phyloP scores from a whole-genome alignment of 2,888 invertebrate genomes.

The Trissolcus japonicus region DNA sequence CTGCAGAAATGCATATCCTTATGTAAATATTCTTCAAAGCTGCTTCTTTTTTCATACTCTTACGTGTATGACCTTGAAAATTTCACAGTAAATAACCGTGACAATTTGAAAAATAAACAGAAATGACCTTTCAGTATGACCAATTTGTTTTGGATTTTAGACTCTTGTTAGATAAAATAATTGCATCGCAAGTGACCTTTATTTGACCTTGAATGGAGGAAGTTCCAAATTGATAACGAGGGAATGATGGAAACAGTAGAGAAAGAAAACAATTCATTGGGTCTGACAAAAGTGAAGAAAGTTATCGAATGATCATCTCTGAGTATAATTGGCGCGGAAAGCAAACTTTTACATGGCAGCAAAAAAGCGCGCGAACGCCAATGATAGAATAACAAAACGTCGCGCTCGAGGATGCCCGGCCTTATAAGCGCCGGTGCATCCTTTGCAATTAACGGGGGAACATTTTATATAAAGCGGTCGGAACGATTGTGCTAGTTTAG shows the following conservation, averaged over 20 bases:
- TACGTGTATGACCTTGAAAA: too few relatives aligned
- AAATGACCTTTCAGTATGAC: too few relatives aligned
- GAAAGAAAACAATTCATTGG: not conserved
- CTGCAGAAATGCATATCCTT: too few relatives aligned
- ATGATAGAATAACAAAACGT: slow-evolving; percentile 19
- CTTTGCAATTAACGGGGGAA: slow-evolving; percentile 33
- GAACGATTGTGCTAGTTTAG: slow-evolving; percentile 11
- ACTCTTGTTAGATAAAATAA: too few relatives aligned
- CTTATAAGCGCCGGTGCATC: slow-evolving; percentile 37
- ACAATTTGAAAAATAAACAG: too few relatives aligned
- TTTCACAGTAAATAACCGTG: too few relatives aligned
- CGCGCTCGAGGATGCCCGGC: slow-evolving; percentile 25
- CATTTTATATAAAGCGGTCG: slow-evolving; percentile 35
- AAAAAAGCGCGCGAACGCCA: slow-evolving; percentile 36
- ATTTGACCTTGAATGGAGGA: too few relatives aligned
- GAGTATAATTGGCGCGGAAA: slow-evolving; percentile 37
- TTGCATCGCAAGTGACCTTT: too few relatives aligned
- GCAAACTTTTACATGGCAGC: slow-evolving; percentile 30
- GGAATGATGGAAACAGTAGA: too few relatives aligned
- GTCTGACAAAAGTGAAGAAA: slow-evolving; percentile 4
- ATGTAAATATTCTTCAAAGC: too few relatives aligned
- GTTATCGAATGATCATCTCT: not conserved
- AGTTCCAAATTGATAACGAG: not conserved
- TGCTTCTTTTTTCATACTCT: too few relatives aligned
- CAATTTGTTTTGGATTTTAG: too few relatives aligned